Conservation (phyloP, 2,888 invertebrate genomes). For the Tryphoninae sp. region DNA sequence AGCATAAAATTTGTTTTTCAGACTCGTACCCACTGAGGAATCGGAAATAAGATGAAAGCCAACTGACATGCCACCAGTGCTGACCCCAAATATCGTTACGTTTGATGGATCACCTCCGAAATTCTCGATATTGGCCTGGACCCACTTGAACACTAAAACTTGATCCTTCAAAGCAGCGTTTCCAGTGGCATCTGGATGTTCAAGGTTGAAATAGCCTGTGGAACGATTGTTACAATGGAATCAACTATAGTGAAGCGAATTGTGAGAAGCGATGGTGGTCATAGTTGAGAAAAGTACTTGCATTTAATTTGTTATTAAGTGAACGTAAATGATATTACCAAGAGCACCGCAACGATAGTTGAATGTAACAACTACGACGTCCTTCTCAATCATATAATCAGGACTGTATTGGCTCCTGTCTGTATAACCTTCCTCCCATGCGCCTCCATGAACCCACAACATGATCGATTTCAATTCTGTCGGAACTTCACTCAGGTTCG, state of each 20-base stretch:
- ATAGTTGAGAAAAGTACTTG: background rate
- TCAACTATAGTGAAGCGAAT: background rate
- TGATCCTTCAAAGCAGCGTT: slow-evolving; percentile 63
- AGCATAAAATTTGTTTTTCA: too few species aligned
- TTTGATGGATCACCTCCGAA: slow-evolving; percentile 60
- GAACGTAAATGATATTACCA: slow-evolving; percentile 59
- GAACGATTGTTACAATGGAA: too few species aligned
- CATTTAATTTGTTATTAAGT: slow-evolving; percentile 11
- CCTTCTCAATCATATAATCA: slow-evolving; percentile 68
- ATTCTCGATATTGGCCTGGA: slow-evolving; percentile 49
- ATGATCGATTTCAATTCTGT: slow-evolving; percentile 3
- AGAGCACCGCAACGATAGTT: slow-evolving; percentile 69
- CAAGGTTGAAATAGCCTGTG: slow-evolving; percentile 55
- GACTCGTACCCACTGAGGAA: slow-evolving; percentile 42
- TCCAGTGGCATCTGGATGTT: slow-evolving; percentile 50
- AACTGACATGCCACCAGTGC: slow-evolving; percentile 51
- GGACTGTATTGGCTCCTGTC: slow-evolving; percentile 62
- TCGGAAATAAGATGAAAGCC: slow-evolving; percentile 52
- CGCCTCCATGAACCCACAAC: slow-evolving; percentile 69
- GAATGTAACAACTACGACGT: slow-evolving; percentile 67
- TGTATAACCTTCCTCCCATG: slow-evolving; percentile 58
- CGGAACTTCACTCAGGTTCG: background rate
- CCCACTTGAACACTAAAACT: slow-evolving; percentile 57
- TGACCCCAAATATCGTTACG: slow-evolving; percentile 59
- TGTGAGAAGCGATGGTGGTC: background rate